phyloP scores from a whole-genome alignment of 2,113 vertebrate genomes.

The Kryptolebias marmoratus region DNA sequence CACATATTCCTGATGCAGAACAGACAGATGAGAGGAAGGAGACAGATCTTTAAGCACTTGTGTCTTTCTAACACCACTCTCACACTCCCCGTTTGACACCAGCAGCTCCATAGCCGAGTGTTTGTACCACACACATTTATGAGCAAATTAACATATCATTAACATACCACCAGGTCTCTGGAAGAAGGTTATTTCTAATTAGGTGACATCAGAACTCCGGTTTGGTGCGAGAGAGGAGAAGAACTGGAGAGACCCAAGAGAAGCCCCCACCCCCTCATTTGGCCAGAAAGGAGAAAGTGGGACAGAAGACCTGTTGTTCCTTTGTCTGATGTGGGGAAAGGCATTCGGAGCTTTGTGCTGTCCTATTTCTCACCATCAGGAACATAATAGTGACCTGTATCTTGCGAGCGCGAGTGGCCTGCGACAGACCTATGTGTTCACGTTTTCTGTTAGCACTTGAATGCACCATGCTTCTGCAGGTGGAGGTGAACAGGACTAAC shows the following conservation, averaged over 20 bases:
- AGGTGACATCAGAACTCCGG: conserved; percentile 75
- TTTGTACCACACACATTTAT: conserved; percentile 76
- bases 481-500: neutral
- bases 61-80: conserved; percentile 30
- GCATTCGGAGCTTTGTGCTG: conserved; percentile 56
- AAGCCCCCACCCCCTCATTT: conserved; percentile 21
- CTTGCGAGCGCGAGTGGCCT: conserved; percentile 48
- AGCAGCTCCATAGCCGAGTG: conserved; percentile 40
- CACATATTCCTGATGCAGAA: conserved; percentile 14
- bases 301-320: conserved; percentile 68
- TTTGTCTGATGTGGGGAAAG: conserved; percentile 47
- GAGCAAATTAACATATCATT: conserved; percentile 79
- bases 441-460: conserved; percentile 12
- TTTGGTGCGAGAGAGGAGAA: conserved; percentile 26
- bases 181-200: conserved; percentile 81
- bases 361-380: conserved; percentile 66
- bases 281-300: conserved; percentile 62
- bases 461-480: neutral
- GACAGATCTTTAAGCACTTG: conserved; percentile 29
- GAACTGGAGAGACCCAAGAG: conserved; percentile 55
- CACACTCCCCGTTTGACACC: conserved; percentile 39
- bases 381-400: conserved; percentile 59
- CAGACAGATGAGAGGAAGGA: conserved; percentile 37
- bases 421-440: conserved; percentile 38
- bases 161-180: conserved; percentile 76